phyloP scores from a whole-genome alignment of 2,113 vertebrate species.

The Perca schrenkii region DNA sequence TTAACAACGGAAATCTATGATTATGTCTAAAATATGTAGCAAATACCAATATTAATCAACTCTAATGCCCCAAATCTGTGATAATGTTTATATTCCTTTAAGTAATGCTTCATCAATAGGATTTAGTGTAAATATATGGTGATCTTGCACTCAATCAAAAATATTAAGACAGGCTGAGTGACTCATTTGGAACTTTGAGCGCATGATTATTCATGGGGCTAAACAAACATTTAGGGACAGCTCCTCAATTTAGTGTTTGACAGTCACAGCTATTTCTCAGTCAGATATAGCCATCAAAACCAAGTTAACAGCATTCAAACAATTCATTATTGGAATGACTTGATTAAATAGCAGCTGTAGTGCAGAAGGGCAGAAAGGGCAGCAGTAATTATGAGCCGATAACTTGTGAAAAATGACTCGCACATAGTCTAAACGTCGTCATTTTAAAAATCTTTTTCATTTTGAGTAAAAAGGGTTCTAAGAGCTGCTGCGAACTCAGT shows the following conservation, averaged over 20 bases:
- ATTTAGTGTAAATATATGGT: constrained; percentile 53
- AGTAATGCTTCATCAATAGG: constrained; percentile 34
- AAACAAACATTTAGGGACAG: constrained; percentile 44
- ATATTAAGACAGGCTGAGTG: constrained; percentile 52
- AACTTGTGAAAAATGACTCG: constrained; percentile 45
- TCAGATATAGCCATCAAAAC: constrained; percentile 65
- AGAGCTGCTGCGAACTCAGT: constrained; percentile 33
- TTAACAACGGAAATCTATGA: constrained; percentile 44
- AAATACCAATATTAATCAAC: constrained; percentile 52
- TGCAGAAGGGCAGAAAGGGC: constrained; percentile 59
- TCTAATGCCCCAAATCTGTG: constrained; percentile 59
- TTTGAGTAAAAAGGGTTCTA: constrained; percentile 22
- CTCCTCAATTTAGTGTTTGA: constrained; percentile 58
- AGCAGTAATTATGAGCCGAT: constrained; percentile 66
- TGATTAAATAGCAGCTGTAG: constrained; percentile 55
- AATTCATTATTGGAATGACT: constrained; percentile 70
- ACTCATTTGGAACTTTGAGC: constrained; percentile 57
- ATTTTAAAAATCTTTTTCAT: constrained; percentile 3
- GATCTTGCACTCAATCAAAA: constrained; percentile 48
- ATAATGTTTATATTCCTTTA: constrained; percentile 49
- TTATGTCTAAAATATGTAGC: constrained; percentile 38
- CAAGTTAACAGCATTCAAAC: constrained; percentile 45
- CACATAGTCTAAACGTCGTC: background rate
- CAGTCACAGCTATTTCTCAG: constrained; percentile 53
- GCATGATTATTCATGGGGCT: constrained; percentile 29